Base-by-base conservation (phyloP, 2,888 invertebrate species). In the Drosophila melanocephala region DNA sequence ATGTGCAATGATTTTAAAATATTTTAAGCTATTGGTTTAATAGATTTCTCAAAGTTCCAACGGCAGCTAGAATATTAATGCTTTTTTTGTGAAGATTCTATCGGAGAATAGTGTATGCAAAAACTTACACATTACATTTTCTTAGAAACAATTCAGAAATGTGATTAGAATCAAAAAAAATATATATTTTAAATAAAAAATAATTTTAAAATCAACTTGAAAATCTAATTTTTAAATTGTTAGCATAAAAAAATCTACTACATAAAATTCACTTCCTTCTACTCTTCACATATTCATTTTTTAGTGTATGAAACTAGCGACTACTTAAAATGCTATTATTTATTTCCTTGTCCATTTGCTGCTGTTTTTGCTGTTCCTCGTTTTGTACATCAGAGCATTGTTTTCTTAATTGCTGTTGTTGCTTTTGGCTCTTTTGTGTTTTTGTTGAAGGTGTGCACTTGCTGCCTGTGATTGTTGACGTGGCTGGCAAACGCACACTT, bases 401-500 rank as follows among this genome's bases (percentile, higher is more conserved):
- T 71, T 68, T 68, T 55, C 64, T 81, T 78, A 74, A 78, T 82
- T 84, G 84, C 69, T 82, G 75, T 72, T 70, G 42, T 64, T 76
- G 56, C 55, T 63, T 26, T 70, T 62, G 50, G 33, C 42, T 58
- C 62, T 57, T 51, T 58, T 70, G 26, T 60, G 59, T 62, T 55
- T 44, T 59, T 71, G 50, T 72, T 73, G 78, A 60, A 74, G 75
- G 84, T 74, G 76, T 75, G 75, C 72, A 72, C 67, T 71, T 65
- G 73, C 72, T 72, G 75, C 68, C 69, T 58, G 52, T 70, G 80
- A 77, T 82, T 83, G 87, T 80, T 87, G 87, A 88, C 87, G 87
- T 87, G 83, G 67, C 83, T 84, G 86, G 81, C 77, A 83, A 81
- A 79, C 82, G 84, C 79, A 87, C 84, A 89, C 86, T 88, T 89